Evolutionary conservation across 2,797 vertebrate genomes (phyloP).

Genomic region (Cuniculus paca): DNA sequence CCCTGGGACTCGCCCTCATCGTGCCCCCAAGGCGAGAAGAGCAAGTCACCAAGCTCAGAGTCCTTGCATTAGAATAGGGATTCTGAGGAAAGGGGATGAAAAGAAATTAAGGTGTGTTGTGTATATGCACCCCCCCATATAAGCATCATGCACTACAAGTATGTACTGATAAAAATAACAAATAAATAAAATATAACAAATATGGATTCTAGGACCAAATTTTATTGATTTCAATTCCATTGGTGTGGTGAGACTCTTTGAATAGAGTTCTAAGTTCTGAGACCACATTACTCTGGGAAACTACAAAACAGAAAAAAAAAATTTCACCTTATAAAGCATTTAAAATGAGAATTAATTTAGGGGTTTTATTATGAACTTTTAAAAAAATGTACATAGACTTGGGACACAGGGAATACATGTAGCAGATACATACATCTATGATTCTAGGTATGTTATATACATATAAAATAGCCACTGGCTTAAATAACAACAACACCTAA

Average conservation of each 20-base stretch:
- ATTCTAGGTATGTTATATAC: neutral
- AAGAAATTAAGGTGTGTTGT: neutral
- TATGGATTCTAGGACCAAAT: neutral
- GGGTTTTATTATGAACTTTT: neutral
- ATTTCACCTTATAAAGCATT: neutral
- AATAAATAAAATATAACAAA: neutral
- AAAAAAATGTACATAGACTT: conserved; percentile 5
- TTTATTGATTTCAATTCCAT: neutral
- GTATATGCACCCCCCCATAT: neutral
- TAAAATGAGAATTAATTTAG: neutral
- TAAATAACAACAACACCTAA: neutral
- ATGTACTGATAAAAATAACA: neutral
- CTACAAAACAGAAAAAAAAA: neutral
- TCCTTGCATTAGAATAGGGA: neutral
- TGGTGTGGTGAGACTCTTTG: neutral
- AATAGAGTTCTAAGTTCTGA: neutral
- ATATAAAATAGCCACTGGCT: neutral
- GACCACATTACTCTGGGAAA: neutral
- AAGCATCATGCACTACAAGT: neutral
- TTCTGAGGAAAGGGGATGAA: neutral
- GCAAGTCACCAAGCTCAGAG: neutral
- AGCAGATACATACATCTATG: neutral
- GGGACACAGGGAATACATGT: neutral
- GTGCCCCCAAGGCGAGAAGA: neutral
- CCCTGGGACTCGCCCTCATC: neutral